A percentile compares a stretch with the other conserved stretches of the same genome.
Conservation (phyloP, 2,797 vertebrate species). For the Petrocephalus sullivani region DNA sequence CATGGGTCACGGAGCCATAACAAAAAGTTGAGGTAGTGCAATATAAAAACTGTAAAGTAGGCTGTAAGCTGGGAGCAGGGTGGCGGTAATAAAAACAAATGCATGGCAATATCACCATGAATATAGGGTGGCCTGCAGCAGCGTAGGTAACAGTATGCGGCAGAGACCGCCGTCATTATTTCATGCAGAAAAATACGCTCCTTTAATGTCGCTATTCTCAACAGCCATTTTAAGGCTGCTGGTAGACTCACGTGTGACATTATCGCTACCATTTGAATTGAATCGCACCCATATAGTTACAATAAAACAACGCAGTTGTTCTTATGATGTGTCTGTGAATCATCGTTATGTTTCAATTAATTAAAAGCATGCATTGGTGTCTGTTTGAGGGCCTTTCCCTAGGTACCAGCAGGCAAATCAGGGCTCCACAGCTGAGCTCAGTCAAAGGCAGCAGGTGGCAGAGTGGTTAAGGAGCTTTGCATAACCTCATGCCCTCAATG, state of each 20-base stretch:
- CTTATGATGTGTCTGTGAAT: not conserved
- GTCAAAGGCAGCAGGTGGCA: not conserved
- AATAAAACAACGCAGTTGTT: not conserved
- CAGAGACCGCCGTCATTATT: not conserved
- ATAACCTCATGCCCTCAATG: not conserved
- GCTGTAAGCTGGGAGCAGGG: not conserved
- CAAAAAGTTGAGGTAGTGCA: not conserved
- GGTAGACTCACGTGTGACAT: not conserved
- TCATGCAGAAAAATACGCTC: not conserved
- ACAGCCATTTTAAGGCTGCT: not conserved
- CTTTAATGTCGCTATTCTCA: not conserved
- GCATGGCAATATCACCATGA: not conserved
- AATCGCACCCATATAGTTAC: not conserved
- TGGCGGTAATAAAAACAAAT: not conserved
- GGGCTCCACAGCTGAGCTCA: not conserved
- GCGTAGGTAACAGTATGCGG: not conserved
- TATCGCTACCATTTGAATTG: not conserved
- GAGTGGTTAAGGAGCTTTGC: not conserved
- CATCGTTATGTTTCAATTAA: not conserved
- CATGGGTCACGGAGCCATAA: not conserved
- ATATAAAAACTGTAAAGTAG: not conserved
- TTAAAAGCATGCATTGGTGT: not conserved
- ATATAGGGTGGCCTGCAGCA: not conserved
- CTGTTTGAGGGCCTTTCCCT: not conserved
- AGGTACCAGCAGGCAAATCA: not conserved